These are phyloP conservation scores for Charina bottae DNA, from an alignment of 2,113 vertebrate species.

Conservation along the genomic window DNA sequence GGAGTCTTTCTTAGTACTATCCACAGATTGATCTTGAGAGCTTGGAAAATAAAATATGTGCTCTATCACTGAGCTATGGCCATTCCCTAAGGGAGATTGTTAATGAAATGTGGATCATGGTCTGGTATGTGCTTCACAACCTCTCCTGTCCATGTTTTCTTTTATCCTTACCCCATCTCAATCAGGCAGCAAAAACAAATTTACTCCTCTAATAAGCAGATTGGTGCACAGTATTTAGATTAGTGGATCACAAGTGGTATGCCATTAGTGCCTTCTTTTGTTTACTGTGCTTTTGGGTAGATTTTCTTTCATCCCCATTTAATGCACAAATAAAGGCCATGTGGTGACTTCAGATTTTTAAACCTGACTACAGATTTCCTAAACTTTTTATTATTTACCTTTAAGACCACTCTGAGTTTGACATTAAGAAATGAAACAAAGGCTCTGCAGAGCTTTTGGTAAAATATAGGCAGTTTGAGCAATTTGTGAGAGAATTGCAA, in stretches of 20 bases:
- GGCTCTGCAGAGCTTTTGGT: background rate
- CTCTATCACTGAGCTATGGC: background rate
- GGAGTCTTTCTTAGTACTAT: background rate
- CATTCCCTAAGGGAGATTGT: background rate
- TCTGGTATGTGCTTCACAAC: background rate
- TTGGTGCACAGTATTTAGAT: background rate
- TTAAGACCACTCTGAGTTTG: background rate
- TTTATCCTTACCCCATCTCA: background rate
- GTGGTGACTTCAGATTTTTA: background rate
- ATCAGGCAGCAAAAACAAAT: background rate
- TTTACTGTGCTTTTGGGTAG: background rate
- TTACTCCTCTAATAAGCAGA: background rate
- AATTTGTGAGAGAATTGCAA: constrained; percentile 27
- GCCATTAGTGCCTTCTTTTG: background rate
- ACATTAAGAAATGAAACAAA: background rate
- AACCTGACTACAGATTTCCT: background rate
- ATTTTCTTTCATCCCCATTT: background rate
- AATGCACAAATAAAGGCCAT: background rate
- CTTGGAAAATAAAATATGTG: background rate
- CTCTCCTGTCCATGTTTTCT: background rate
- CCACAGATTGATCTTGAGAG: background rate
- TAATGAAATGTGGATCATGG: background rate
- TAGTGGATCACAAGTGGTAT: background rate
- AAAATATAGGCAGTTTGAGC: background rate
- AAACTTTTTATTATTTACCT: background rate